These are phyloP conservation scores for Magallana gigas DNA, from an alignment of 1,140 invertebrate genomes.

Conservation along the genomic window DNA sequence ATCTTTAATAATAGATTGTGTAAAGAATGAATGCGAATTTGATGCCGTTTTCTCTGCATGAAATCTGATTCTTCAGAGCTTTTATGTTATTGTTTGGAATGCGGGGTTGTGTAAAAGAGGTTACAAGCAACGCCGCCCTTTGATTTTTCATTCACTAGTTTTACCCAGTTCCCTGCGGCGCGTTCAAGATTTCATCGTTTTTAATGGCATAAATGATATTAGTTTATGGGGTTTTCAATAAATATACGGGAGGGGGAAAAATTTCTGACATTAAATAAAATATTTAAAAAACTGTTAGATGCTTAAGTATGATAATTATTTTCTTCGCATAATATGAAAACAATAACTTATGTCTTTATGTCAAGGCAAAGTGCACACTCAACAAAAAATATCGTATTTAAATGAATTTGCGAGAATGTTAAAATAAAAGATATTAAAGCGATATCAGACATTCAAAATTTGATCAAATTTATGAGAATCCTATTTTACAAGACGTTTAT, in stretches of 20 bases:
- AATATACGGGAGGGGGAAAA: neutral
- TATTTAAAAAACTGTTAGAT: too few species aligned
- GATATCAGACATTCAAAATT: too few species aligned
- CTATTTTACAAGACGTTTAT: too few species aligned
- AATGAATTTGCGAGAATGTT: neutral
- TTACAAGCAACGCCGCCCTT: neutral
- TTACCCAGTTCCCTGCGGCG: neutral
- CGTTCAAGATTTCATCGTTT: neutral
- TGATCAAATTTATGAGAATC: too few species aligned
- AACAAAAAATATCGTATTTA: neutral
- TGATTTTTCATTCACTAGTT: neutral
- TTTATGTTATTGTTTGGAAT: neutral
- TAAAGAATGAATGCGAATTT: slow-evolving; percentile 21
- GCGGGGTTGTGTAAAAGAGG: neutral
- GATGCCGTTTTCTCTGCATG: neutral
- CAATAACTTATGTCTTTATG: neutral
- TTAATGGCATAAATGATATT: neutral
- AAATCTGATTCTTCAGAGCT: neutral
- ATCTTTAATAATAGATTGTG: neutral
- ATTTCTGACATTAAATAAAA: neutral
- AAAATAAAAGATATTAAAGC: too few species aligned
- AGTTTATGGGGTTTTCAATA: neutral
- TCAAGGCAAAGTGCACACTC: neutral
- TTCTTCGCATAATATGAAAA: neutral
- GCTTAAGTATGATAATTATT: neutral